Percentiles rank a stretch among this genome's conserved stretches.
phyloP scores from a whole-genome alignment of 2,797 vertebrate genomes.

The Coluber constrictor region DNA sequence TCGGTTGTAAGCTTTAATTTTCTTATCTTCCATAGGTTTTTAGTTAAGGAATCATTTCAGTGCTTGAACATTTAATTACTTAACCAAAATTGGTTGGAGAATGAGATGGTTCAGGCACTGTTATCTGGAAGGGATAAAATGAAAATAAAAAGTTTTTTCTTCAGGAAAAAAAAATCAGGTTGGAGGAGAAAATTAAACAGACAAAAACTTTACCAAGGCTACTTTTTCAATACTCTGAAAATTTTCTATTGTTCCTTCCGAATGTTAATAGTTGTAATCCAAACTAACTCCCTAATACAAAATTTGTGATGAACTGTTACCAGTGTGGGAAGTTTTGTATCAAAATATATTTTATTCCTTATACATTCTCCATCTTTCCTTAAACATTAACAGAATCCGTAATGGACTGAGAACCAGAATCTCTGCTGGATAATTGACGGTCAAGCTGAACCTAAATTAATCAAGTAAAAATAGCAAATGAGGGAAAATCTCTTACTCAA shows the following conservation, averaged over 20 bases:
- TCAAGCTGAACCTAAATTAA: neutral
- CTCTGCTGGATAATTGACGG: no score
- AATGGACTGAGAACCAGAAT: no score
- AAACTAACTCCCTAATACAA: neutral
- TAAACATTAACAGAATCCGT: neutral
- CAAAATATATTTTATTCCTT: neutral
- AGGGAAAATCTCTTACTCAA: neutral
- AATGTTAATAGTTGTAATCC: neutral
- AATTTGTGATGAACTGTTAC: neutral
- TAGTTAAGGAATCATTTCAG: neutral
- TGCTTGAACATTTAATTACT: conserved; percentile 12
- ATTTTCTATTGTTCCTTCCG: neutral
- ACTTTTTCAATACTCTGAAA: fast-evolving
- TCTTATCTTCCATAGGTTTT: conserved; percentile 28
- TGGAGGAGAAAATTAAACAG: neutral
- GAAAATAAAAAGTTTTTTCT: neutral
- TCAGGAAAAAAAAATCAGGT: neutral
- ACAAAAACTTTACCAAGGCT: neutral
- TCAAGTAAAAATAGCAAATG: neutral
- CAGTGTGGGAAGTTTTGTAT: neutral
- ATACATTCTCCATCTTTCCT: neutral
- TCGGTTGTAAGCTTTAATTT: conserved; percentile 46
- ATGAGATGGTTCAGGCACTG: neutral
- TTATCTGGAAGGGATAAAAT: neutral
- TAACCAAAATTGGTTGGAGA: neutral